Conservation (phyloP, 2,888 invertebrate genomes). For the Amiota mariae region DNA sequence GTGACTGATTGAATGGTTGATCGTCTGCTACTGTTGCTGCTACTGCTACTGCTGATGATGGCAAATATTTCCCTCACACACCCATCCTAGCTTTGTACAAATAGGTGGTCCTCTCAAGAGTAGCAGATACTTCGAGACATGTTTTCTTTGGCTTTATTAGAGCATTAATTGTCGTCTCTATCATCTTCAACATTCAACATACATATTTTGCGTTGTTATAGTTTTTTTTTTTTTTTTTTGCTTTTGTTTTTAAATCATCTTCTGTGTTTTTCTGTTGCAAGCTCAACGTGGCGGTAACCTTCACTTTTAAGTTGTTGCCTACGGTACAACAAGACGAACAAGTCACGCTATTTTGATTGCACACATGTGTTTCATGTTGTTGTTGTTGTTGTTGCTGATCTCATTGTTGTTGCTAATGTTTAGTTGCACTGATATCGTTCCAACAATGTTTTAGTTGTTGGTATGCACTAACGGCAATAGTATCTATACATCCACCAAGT, state of each 20-base stretch:
- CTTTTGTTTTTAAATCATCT: slow-evolving; percentile 28
- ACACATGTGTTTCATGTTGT: slow-evolving; percentile 41
- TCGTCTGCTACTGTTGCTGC: slow-evolving; percentile 29
- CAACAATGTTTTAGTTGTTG: neutral
- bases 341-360: slow-evolving; percentile 60
- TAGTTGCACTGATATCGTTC: neutral
- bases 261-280: slow-evolving; percentile 32
- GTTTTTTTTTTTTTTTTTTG: slow-evolving; percentile 41
- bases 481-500: neutral
- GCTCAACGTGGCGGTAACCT: slow-evolving; percentile 56
- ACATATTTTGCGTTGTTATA: slow-evolving; percentile 43
- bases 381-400: slow-evolving; percentile 21
- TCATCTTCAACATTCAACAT: slow-evolving; percentile 37
- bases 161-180: slow-evolving; percentile 67
- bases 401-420: slow-evolving; percentile 25
- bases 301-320: slow-evolving; percentile 59
- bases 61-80: slow-evolving; percentile 19
- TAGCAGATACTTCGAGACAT: slow-evolving; percentile 32
- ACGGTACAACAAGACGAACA: slow-evolving; percentile 47
- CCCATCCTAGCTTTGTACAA: neutral
- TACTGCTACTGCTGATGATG: slow-evolving; percentile 24
- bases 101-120: no score
- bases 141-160: slow-evolving; percentile 67
- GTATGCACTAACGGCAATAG: slow-evolving; percentile 28
- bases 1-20: slow-evolving; percentile 51